Evolutionary conservation across 2,113 vertebrate species (phyloP).

Genomic region (Heterotilapia buettikoferi): DNA sequence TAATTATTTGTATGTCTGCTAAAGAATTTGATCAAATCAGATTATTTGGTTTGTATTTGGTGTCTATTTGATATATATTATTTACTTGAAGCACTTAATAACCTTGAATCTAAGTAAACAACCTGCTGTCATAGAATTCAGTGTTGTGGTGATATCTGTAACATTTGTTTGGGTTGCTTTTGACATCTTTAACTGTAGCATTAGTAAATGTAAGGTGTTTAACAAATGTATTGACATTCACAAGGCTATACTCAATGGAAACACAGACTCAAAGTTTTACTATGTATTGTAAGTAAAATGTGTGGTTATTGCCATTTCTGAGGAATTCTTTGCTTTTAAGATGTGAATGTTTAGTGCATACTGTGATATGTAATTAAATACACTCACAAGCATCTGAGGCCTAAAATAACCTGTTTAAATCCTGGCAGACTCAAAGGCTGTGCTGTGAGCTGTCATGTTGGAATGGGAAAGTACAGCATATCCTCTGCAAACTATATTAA

Average conservation of each 20-base stretch:
- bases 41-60: background rate
- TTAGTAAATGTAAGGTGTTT: background rate
- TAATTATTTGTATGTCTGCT: background rate
- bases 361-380: background rate
- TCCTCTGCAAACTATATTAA: background rate
- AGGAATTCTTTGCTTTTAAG: rapidly evolving
- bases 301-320: background rate
- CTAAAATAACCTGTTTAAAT: constrained; percentile 39
- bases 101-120: background rate
- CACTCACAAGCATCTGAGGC: background rate
- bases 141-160: background rate
- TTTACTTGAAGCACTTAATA: background rate
- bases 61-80: background rate
- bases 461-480: background rate
- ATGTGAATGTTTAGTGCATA: background rate
- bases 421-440: background rate
- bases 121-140: background rate
- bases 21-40: background rate
- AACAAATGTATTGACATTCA: background rate
- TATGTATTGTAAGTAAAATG: background rate
- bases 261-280: background rate
- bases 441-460: background rate
- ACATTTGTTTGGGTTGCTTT: background rate
- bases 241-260: background rate
- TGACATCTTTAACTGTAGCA: background rate